Conservation (phyloP, 2,797 vertebrate species). For the Lepilemur septentrionalis region DNA sequence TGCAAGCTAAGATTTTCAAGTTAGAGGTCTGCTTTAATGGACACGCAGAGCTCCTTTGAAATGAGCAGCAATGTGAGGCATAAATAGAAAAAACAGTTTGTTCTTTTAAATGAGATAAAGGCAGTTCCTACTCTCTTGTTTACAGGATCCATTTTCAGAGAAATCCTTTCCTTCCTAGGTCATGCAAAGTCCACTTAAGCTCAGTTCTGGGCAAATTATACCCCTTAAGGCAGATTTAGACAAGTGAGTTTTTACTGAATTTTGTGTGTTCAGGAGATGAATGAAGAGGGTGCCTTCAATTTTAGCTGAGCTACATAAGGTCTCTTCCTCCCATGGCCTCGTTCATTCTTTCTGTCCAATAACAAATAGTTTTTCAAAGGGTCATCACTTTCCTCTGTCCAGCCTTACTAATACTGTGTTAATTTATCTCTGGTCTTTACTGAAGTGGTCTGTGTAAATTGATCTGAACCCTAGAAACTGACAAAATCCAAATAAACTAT, state of each 20-base stretch:
- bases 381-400: not conserved
- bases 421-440: not conserved
- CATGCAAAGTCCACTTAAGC: not conserved
- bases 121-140: not conserved
- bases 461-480: not conserved
- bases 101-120: constrained; percentile 20
- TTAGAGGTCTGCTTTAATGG: not conserved
- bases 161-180: not conserved
- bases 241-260: not conserved
- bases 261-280: not conserved
- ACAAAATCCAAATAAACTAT: not conserved
- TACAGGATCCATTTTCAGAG: constrained; percentile 22
- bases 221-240: not conserved
- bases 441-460: not conserved
- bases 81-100: not conserved
- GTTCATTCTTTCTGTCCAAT: not conserved
- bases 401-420: not conserved
- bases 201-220: not conserved
- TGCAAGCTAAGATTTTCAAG: not conserved
- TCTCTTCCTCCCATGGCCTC: not conserved
- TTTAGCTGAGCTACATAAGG: not conserved
- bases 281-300: not conserved
- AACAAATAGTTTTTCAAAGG: not conserved
- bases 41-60: not conserved
- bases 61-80: not conserved